Conservation (phyloP, 2,113 vertebrate species). For the Corydoras sp. region DNA sequence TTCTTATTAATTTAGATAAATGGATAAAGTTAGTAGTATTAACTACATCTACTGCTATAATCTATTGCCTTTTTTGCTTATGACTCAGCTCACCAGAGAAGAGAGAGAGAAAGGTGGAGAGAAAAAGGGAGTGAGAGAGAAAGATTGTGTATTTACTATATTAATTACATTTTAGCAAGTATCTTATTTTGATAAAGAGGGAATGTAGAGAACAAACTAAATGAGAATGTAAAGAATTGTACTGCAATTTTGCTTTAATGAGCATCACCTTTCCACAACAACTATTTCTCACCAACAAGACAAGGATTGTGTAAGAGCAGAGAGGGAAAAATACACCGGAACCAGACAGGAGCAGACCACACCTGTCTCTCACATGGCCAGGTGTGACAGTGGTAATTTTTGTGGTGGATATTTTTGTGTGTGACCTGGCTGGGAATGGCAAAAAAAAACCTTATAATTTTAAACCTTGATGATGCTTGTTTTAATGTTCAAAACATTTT, state of each 20-base stretch:
- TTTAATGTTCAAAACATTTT: too few species aligned
- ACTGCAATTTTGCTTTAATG: conserved; percentile 52
- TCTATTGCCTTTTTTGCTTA: conserved; percentile 68
- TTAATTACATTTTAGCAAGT: conserved; percentile 72
- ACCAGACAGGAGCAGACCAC: conserved; percentile 37
- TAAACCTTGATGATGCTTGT: too few species aligned
- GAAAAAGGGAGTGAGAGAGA: too few species aligned
- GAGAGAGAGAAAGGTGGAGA: too few species aligned
- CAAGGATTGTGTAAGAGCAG: conserved; percentile 54
- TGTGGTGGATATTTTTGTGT: conserved; percentile 24
- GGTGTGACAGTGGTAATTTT: conserved; percentile 23
- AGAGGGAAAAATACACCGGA: conserved; percentile 50
- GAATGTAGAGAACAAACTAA: conserved; percentile 4
- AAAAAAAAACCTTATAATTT: background rate
- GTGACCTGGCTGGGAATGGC: background rate
- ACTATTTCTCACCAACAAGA: conserved; percentile 57
- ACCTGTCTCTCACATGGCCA: conserved; percentile 36
- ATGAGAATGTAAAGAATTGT: background rate
- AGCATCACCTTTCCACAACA: conserved; percentile 51
- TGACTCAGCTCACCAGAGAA: conserved; percentile 62
- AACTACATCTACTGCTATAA: conserved; percentile 68
- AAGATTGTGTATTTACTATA: conserved; percentile 43
- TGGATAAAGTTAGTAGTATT: conserved; percentile 68
- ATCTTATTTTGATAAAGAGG: conserved; percentile 47
- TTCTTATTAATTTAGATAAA: conserved; percentile 70